Conservation (phyloP, 2,797 vertebrate genomes). For the Peromyscus nudipes region DNA sequence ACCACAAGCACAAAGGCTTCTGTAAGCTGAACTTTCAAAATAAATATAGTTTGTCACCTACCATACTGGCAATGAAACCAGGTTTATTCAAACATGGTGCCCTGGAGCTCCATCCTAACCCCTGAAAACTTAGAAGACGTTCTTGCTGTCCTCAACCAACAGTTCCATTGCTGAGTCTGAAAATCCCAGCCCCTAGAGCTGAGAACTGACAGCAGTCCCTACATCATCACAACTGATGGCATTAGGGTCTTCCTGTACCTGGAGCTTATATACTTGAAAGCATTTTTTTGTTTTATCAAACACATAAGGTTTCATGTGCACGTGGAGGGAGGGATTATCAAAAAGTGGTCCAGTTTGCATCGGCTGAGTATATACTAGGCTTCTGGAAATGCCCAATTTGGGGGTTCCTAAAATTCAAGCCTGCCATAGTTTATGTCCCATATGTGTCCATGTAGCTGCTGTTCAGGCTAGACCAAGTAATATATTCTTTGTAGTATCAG, state of each 20-base stretch:
- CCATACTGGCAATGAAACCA: rapidly evolving
- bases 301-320: background rate
- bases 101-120: background rate
- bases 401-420: slow-evolving; percentile 16
- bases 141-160: background rate
- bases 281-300: slow-evolving; percentile 17
- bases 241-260: background rate
- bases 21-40: background rate
- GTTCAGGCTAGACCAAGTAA: slow-evolving; percentile 42
- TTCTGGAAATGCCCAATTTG: slow-evolving; percentile 2
- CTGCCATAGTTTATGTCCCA: background rate
- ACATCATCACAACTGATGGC: background rate
- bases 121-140: background rate
- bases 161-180: background rate
- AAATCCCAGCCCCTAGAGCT: background rate
- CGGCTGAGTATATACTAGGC: background rate
- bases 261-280: background rate
- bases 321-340: background rate
- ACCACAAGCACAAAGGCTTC: background rate
- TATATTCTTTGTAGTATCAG: background rate
- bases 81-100: background rate
- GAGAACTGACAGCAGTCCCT: background rate
- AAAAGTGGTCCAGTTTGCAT: background rate
- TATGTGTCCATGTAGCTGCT: slow-evolving; percentile 4
- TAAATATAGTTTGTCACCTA: background rate